Base-by-base conservation (phyloP, 2,113 vertebrate species). In the Tympanuchus pallidicinctus region DNA sequence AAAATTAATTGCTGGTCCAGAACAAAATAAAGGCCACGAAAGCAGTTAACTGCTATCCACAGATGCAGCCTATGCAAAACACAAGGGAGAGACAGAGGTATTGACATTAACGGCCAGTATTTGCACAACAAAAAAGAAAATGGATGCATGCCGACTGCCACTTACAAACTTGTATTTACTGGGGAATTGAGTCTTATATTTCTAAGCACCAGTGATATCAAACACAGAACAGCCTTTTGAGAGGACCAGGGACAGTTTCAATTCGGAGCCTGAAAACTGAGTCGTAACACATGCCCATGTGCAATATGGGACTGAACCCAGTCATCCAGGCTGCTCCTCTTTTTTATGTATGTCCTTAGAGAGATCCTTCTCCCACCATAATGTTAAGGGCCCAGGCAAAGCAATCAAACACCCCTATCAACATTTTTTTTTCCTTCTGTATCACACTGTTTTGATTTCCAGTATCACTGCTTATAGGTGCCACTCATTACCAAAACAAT, bases 121-220 rank as follows among this genome's bases (percentile, higher is more conserved):
- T 36, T 50, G 25, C n/a, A 57, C 40, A 65, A 72, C 17, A 61
- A 47, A 45, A 45, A 45, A 65, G 24, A 69, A n/a, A 48, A 66
- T 22, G 1, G 36, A 50, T 2, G 1, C 8, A 30, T 36, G 36
- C 24, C 57, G 47, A 32, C 13, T 36, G 47, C 30, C 11, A 77
- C 54, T 21, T 19, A 19, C 22, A 5, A 13, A 76, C 54, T 25
- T 19, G 17, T 16, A 5, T 50, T 25, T 64, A 38, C 0, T 0
- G 48, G 11, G 30, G 17, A 83, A 67, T 0, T 24, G 36, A 74
- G 25, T 73, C 24, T 7, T 3, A 2, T 1, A 10, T 47, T 86
- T 72, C 28, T 18, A 48, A 19, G 50, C 43, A 48, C 10, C 34
- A 25, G 34, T 36, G 6, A 40, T 69, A 72, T n/a, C 45, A 54